A percentile compares a stretch with the other conserved stretches of the same genome.
Conservation (phyloP, 1,140 invertebrate genomes). For the Neodiprion fabricii region DNA sequence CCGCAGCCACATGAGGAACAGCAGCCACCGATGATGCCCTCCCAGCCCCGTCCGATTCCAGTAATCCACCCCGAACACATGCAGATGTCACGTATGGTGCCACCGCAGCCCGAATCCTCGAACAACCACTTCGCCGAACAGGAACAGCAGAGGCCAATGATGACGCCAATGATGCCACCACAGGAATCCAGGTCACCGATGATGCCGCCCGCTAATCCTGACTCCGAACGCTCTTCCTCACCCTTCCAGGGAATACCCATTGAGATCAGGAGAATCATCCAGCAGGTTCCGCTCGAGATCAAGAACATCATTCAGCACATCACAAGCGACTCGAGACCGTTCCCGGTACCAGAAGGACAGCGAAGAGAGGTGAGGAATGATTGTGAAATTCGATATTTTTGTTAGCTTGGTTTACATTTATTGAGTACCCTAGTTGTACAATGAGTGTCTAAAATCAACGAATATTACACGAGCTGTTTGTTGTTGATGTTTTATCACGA, state of each 20-base stretch:
- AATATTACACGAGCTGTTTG: background rate
- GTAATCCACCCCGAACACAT: constrained; percentile 39
- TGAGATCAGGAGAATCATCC: constrained; percentile 52
- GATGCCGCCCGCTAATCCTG: constrained; percentile 33
- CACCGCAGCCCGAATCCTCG: constrained; percentile 37
- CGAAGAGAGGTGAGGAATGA: constrained; percentile 46
- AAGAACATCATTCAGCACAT: constrained; percentile 55
- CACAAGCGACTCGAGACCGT: constrained; percentile 43
- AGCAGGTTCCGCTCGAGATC: constrained; percentile 52
- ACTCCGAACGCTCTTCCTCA: constrained; percentile 39
- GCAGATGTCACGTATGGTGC: constrained; percentile 47
- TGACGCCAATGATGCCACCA: constrained; percentile 43
- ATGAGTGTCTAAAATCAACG: background rate
- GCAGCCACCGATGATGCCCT: constrained; percentile 41
- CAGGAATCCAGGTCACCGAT: constrained; percentile 35
- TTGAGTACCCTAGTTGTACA: background rate
- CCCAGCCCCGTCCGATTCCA: constrained; percentile 32
- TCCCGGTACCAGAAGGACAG: constrained; percentile 47
- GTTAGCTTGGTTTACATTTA: too few species aligned
- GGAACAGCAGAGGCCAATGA: constrained; percentile 40
- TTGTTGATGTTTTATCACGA: background rate
- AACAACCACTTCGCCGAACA: constrained; percentile 25
- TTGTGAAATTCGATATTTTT: background rate
- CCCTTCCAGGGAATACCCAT: constrained; percentile 52
- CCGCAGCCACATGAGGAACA: constrained; percentile 42